Evolutionary conservation across 2,113 vertebrate species (phyloP).

Genomic region (Cochlearius cochlearius): DNA sequence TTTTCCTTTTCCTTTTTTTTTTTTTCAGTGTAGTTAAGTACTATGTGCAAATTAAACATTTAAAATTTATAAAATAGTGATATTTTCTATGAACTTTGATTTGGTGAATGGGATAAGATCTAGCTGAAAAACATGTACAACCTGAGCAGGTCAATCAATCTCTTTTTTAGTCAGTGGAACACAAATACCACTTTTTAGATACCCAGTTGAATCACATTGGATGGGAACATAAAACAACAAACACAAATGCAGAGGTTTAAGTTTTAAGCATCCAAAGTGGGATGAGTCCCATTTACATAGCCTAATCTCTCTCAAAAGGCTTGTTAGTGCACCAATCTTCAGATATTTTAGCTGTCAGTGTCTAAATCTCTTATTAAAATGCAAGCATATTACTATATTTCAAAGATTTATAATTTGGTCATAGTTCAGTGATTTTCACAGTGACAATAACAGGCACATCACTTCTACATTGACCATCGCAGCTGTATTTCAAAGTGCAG

Average conservation of each 20-base stretch:
- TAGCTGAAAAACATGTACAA: not conserved
- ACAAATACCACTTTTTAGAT: not conserved
- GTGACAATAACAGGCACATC: not conserved
- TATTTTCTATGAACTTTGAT: not conserved
- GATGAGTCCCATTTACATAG: not conserved
- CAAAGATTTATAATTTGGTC: not conserved
- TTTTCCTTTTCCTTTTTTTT: rapidly evolving
- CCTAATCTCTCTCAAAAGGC: not conserved
- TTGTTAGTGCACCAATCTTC: not conserved
- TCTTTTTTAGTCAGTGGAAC: not conserved
- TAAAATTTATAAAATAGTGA: not conserved
- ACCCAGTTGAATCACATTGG: not conserved
- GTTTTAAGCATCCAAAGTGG: not conserved
- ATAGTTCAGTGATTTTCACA: not conserved
- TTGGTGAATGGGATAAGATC: not conserved
- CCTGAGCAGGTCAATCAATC: not conserved
- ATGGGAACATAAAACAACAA: not conserved
- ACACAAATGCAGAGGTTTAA: not conserved
- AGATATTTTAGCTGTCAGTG: not conserved
- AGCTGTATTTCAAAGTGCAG: not conserved
- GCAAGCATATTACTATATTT: not conserved
- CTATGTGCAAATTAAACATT: not conserved
- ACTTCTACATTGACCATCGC: not conserved
- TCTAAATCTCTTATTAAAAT: not conserved
- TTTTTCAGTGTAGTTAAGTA: not conserved